Base-by-base conservation (phyloP, 2,113 vertebrate genomes). In the Trinectes maculatus region DNA sequence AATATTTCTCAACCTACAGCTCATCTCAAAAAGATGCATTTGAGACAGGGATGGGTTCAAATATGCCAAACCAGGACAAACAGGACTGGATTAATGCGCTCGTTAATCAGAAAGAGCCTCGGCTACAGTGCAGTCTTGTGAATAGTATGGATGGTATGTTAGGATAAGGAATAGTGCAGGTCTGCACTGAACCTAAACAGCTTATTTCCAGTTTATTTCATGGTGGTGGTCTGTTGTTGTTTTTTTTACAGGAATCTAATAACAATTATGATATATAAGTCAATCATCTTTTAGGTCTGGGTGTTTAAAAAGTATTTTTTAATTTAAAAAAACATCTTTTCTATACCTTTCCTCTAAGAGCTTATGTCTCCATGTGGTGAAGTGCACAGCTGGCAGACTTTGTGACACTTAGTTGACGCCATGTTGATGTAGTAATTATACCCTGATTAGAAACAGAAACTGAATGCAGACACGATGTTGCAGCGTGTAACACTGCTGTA, bases 371-470 rank as follows among this genome's bases (percentile, higher is more conserved):
- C 25, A 19, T n/a, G 15, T 1, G 47, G 24, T 68, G 7, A 31
- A n/a, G 13, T 31, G 39, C 39, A 33, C 9, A 8, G 31, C 31
- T 59, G 36, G 25, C 33, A 47, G 44, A 58, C 65, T 56, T 40
- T 12, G 71, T 84, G 53, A 71, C 55, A 71, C 82, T 80, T 70
- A 78, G 33, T 25, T 54, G 54, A 66, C 52, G 37, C 22, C 37
- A 31, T 77, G 64, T 71, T 4, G 2, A 33, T 54, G 54, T 31
- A 42, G 51, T 60, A 37, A 76, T 69, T 26, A 58, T 47, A 56
- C 31, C 47, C 51, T n/a, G 22, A 72, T 29, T 8, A 74, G 13
- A 52, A 46, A 42, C 25, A 65, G 33, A 59, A 18, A 51, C 31
- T 42, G 2, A 25, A 34, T 19, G 18, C 57, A 62, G 61, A 42